These are phyloP conservation scores for Heliangelus exortis DNA, from an alignment of 2,797 vertebrate genomes.

Conservation along the genomic window DNA sequence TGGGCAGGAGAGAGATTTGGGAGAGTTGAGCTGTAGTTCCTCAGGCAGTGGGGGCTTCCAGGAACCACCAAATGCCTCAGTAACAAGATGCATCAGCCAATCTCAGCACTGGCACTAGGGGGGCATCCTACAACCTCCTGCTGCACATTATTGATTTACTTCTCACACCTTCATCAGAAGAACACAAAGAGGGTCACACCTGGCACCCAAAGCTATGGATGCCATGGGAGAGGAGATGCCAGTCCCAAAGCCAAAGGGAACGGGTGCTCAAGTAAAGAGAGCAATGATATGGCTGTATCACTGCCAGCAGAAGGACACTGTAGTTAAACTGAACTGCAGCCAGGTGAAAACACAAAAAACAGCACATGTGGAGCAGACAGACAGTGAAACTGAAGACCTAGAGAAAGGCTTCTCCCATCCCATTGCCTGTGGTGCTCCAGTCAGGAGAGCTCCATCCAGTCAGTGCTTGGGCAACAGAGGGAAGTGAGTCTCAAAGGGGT, in stretches of 20 bases:
- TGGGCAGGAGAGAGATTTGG: not conserved
- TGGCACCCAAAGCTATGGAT: not conserved
- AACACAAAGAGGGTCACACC: not conserved
- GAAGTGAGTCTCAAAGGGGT: not conserved
- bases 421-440: not conserved
- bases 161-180: not conserved
- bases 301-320: not conserved
- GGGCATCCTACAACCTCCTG: not conserved
- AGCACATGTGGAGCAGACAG: not conserved
- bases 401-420: not conserved
- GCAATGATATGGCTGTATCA: not conserved
- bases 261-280: not conserved
- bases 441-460: accelerated
- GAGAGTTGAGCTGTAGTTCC: not conserved
- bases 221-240: not conserved
- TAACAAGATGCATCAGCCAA: not conserved
- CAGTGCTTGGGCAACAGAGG: not conserved
- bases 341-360: not conserved
- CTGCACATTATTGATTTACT: not conserved
- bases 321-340: not conserved
- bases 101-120: not conserved
- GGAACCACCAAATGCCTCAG: not conserved
- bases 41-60: accelerated
- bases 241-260: not conserved
- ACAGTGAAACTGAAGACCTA: not conserved